These are phyloP conservation scores for Fissipunctia ypsillon DNA, from an alignment of 2,888 invertebrate genomes.

Conservation along the genomic window DNA sequence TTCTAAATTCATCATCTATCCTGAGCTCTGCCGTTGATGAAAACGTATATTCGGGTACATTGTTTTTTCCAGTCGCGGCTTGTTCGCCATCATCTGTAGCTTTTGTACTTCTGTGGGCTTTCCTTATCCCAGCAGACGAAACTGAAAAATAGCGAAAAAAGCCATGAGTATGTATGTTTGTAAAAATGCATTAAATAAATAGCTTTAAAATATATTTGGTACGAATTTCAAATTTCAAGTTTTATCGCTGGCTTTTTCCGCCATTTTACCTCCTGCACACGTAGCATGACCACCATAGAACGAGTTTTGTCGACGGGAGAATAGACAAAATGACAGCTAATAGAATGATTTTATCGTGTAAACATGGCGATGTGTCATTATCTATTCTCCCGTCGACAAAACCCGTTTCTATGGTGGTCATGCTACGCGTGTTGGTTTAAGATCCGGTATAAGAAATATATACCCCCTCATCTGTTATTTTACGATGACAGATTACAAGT, in stretches of 20 bases:
- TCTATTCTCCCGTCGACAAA: too few relatives aligned
- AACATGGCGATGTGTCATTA: too few relatives aligned
- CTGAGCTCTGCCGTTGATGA: background rate
- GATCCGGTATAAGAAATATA: too few relatives aligned
- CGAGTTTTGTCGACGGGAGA: too few relatives aligned
- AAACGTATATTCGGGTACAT: background rate
- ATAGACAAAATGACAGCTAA: too few relatives aligned
- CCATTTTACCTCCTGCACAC: slow-evolving; percentile 67
- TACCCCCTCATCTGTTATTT: too few relatives aligned
- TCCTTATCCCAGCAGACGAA: slow-evolving; percentile 57
- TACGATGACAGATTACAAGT: too few relatives aligned
- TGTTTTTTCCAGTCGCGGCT: background rate
- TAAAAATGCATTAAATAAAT: slow-evolving; percentile 8
- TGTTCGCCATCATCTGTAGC: slow-evolving; percentile 46
- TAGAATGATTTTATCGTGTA: too few relatives aligned
- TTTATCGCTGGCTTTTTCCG: slow-evolving; percentile 70
- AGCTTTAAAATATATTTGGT: background rate
- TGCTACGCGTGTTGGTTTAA: too few relatives aligned
- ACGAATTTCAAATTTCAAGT: background rate
- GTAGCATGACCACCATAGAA: too few relatives aligned
- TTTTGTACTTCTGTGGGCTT: slow-evolving; percentile 62
- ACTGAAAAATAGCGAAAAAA: slow-evolving; percentile 79
- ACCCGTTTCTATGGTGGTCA: too few relatives aligned
- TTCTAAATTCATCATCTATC: background rate
- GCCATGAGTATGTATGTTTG: slow-evolving; percentile 66